These are phyloP conservation scores for Hipposideros larvatus DNA, from an alignment of 2,797 vertebrate genomes.

Conservation along the genomic window DNA sequence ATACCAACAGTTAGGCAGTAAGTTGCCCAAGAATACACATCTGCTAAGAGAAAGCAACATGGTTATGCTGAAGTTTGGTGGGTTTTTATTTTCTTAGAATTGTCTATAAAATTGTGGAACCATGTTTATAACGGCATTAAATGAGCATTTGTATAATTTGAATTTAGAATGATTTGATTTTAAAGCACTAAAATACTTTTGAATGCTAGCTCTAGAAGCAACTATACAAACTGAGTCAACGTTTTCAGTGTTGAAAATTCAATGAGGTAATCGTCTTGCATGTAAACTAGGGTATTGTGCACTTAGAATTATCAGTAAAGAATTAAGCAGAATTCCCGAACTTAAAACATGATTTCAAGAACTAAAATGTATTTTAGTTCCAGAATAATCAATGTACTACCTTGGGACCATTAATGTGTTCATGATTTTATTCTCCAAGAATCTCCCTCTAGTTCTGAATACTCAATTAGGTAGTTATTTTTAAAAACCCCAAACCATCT, in stretches of 20 bases:
- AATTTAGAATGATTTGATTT: conserved; percentile 38
- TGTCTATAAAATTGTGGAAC: background rate
- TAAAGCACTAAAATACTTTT: conserved; percentile 48
- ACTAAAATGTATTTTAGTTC: background rate
- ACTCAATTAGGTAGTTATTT: conserved; percentile 50
- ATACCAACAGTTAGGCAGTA: background rate
- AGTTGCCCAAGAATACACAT: background rate
- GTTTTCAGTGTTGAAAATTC: background rate
- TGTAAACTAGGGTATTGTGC: background rate
- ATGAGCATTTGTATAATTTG: background rate
- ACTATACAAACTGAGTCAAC: background rate
- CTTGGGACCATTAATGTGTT: background rate
- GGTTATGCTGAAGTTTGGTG: background rate
- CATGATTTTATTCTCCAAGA: background rate
- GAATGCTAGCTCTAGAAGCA: background rate
- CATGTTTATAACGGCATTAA: conserved; percentile 48
- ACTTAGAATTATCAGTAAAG: background rate
- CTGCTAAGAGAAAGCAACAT: background rate
- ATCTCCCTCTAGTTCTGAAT: background rate
- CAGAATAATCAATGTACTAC: background rate
- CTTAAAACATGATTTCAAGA: conserved; percentile 22
- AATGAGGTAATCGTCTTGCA: background rate
- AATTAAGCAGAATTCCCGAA: background rate
- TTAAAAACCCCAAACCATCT: background rate
- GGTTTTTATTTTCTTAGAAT: background rate